Percentiles rank a stretch among this genome's conserved stretches.
Conservation (phyloP, 2,888 invertebrate genomes). For the Lasioglossum malachurum region DNA sequence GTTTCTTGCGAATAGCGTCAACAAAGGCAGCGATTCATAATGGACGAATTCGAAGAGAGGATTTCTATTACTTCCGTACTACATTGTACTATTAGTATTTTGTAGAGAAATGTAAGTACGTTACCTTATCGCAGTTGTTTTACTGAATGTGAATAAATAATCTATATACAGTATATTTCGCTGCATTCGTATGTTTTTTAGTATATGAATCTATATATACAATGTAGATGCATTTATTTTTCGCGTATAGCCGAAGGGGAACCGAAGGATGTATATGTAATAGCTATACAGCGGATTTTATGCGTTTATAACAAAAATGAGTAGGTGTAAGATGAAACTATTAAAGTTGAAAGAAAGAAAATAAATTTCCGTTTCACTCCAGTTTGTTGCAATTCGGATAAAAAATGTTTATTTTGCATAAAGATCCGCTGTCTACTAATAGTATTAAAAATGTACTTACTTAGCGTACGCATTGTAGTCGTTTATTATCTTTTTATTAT, state of each 20-base stretch:
- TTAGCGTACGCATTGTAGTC: conserved; percentile 35
- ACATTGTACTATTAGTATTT: conserved; percentile 59
- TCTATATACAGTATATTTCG: conserved; percentile 30
- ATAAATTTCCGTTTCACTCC: too few relatives aligned
- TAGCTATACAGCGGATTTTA: too few relatives aligned
- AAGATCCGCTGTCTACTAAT: background rate
- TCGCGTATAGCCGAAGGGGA: background rate
- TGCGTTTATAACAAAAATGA: too few relatives aligned
- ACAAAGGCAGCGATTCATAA: conserved; percentile 5
- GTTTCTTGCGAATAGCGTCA: conserved; percentile 28
- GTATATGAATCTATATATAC: conserved; percentile 26
- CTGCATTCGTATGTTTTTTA: conserved; percentile 24
- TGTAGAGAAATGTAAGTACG: conserved; percentile 60
- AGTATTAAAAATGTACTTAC: conserved; percentile 22
- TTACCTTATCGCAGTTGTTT: conserved; percentile 68
- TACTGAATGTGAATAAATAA: conserved; percentile 70
- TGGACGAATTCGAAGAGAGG: background rate
- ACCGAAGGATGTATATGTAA: conserved; percentile 17
- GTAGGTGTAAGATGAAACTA: too few relatives aligned
- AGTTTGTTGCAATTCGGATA: too few relatives aligned
- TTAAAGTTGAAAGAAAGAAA: too few relatives aligned
- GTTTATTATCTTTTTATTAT: conserved; percentile 40
- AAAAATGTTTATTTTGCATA: too few relatives aligned
- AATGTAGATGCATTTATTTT: conserved; percentile 37
- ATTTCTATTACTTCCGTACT: conserved; percentile 36